Percentiles rank a stretch among this genome's conserved stretches.
Evolutionary conservation across 1,140 invertebrate species (phyloP).

Genomic region (Drosophila mauritiana): DNA sequence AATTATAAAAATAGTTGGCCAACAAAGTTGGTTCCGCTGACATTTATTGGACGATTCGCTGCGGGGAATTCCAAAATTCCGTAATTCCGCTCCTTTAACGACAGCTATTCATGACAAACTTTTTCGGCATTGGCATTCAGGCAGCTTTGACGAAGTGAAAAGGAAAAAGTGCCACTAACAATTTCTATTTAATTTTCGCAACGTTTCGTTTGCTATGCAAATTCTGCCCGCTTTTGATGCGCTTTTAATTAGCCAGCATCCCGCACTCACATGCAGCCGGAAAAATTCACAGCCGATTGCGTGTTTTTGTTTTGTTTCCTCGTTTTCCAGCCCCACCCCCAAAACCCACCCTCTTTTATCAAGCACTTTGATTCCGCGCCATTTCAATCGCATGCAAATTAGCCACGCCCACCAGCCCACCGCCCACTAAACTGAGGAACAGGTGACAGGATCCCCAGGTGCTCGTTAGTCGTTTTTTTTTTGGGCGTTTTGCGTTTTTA

Average conservation of each 20-base stretch:
- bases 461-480: constrained; percentile 40
- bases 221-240: constrained; percentile 68
- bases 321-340: background rate
- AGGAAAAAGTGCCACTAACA: constrained; percentile 60
- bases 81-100: constrained; percentile 25
- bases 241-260: constrained; percentile 70
- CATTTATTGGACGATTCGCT: constrained; percentile 66
- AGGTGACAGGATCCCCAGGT: constrained; percentile 16
- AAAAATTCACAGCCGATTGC: constrained; percentile 70
- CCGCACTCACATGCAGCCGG: constrained; percentile 23
- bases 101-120: constrained; percentile 60
- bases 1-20: constrained; percentile 74
- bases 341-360: constrained; percentile 30
- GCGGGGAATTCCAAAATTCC: constrained; percentile 7
- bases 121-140: constrained; percentile 41
- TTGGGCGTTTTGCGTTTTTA: constrained; percentile 71
- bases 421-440: constrained; percentile 1
- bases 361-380: constrained; percentile 67
- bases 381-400: constrained; percentile 70
- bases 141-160: constrained; percentile 64
- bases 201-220: constrained; percentile 74
- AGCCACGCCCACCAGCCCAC: constrained; percentile 19
- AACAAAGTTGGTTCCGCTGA: constrained; percentile 67
- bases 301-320: constrained; percentile 61
- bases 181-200: constrained; percentile 69